Evolutionary conservation across 1,140 invertebrate genomes (phyloP), one percentile per base, ranked within the genome.

Genomic region (Wasmannia auropunctata): DNA sequence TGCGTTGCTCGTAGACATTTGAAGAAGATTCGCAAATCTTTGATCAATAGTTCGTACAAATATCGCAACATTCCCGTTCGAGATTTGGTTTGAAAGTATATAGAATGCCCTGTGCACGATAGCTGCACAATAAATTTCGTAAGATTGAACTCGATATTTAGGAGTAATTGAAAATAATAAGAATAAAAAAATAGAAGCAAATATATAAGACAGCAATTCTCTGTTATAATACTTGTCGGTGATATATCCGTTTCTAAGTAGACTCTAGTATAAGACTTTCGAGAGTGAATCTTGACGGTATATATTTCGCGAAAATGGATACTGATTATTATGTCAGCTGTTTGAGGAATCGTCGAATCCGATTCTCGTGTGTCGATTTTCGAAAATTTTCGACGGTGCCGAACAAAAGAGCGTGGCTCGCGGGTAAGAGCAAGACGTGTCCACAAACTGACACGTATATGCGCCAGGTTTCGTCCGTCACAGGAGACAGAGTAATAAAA

Each of bases 401-500:
- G 22, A 51, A 83, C 62, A 19, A 81, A 72, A 60, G 31, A 22
- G 28, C 37, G 40, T 19, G 34, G 46, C 19, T 16, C n/a, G 37
- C n/a, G 25, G 25, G 49, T 37, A 19, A 58, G 22, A 43, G 49
- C 34, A 54, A 81, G 79, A 81, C 43, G 8, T 37, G 43, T 51
- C 56, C 43, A 58, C 43, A 34, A 77, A 40, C 28, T 85, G 81
- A 85, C 43, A 77, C 43, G 40, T 51, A 31, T 43, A 31, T 43
- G 31, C 46, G 37, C 43, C 40, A 28, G 28, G 43, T 62, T 77
- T 37, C 43, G 72, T 65, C 56, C 22, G 58, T 70, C 79, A 46
- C 40, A 16, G 22, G 60, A 85, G 74, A 85, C 58, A 34, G 40
- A 84, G 79, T 62, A 76, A 87, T 88, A 54, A 70, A 88, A 79